Percentiles rank a stretch among this genome's conserved stretches.
These are phyloP conservation scores for Trinorchestia longiramus DNA, from an alignment of 1,140 invertebrate species.

Conservation along the genomic window DNA sequence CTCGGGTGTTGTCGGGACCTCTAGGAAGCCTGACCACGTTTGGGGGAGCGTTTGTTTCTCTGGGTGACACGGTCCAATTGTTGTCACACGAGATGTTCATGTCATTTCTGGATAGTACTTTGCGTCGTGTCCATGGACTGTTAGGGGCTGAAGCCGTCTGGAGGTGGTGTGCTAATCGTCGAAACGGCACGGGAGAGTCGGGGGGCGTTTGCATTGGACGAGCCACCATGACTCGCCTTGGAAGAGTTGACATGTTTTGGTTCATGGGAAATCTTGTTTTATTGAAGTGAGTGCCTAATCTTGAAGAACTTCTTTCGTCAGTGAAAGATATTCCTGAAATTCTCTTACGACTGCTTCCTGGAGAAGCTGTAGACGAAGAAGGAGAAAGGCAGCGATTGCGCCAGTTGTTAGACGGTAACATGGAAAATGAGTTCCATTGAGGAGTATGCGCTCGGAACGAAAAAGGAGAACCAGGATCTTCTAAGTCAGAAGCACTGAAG, in stretches of 20 bases:
- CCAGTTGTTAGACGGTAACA: neutral
- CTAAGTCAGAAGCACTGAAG: slow-evolving; percentile 63
- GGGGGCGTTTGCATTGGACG: neutral
- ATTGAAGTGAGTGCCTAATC: neutral
- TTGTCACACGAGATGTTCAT: slow-evolving; percentile 26
- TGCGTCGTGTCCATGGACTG: slow-evolving; percentile 62
- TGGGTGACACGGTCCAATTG: slow-evolving; percentile 55
- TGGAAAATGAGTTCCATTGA: neutral
- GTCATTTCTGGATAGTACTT: neutral
- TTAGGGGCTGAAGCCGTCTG: slow-evolving; percentile 15
- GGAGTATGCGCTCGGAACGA: slow-evolving; percentile 4
- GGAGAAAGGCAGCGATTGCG: neutral
- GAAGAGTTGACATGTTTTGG: neutral
- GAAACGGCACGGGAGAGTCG: neutral
- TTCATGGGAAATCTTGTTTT: neutral
- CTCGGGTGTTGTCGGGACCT: slow-evolving; percentile 85
- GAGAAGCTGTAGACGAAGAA: neutral
- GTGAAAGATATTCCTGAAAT: neutral
- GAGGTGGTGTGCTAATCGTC: neutral
- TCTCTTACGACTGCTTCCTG: neutral
- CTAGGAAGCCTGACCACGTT: slow-evolving; percentile 82
- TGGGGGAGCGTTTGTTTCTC: slow-evolving; percentile 63
- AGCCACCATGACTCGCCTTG: neutral
- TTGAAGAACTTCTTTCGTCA: neutral
- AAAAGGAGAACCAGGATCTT: slow-evolving; percentile 61